Conservation (phyloP, 1,140 invertebrate genomes). For the Ylistrum balloti region DNA sequence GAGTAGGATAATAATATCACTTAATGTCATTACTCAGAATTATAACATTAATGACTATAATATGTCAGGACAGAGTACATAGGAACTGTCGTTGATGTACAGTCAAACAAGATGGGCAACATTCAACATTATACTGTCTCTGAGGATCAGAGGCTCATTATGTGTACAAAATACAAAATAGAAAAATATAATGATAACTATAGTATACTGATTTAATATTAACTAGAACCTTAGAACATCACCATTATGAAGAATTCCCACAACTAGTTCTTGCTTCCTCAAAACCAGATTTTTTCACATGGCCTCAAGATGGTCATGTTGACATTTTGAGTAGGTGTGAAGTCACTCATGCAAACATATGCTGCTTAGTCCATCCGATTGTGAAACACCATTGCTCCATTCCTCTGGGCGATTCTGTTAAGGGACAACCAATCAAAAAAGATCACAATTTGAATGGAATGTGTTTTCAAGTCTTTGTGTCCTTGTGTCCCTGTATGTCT, state of each 20-base stretch:
- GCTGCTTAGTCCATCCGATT: not conserved
- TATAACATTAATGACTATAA: no score
- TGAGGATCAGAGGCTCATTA: no score
- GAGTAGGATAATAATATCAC: no score
- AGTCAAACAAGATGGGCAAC: no score
- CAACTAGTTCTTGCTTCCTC: not conserved
- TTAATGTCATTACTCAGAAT: no score
- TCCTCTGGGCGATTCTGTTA: not conserved
- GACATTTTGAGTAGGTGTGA: not conserved
- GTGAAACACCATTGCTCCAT: not conserved
- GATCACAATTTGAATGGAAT: not conserved
- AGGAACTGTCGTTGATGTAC: no score
- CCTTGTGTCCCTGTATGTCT: slow-evolving; percentile 36
- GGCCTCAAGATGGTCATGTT: slow-evolving; percentile 30
- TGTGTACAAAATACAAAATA: no score
- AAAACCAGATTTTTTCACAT: slow-evolving; percentile 38
- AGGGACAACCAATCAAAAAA: slow-evolving; percentile 34
- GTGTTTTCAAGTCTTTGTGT: not conserved
- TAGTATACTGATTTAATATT: not conserved
- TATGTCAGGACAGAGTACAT: no score
- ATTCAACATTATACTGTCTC: no score
- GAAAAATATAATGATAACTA: no score
- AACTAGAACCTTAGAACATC: not conserved
- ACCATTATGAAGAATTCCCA: slow-evolving; percentile 8
- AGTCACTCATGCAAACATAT: slow-evolving; percentile 13